Evolutionary conservation across 2,113 vertebrate species (phyloP).

Genomic region (Mellivora capensis): DNA sequence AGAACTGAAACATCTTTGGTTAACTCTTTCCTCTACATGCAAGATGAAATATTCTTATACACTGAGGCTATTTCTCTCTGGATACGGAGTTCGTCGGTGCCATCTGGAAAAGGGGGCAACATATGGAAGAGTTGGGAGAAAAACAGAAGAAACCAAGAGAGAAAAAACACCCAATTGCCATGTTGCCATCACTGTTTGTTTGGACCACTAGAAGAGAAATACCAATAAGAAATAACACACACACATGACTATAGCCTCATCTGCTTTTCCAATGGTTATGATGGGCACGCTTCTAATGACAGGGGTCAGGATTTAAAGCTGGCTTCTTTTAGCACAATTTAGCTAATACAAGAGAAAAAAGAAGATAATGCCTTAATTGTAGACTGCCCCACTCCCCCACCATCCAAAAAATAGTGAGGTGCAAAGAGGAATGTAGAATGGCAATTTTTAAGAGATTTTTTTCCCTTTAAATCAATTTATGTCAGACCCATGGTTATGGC

Average conservation of each 20-base stretch:
- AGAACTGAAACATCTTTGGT: conserved; percentile 72
- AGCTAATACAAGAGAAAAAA: conserved; percentile 43
- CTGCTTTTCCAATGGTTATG: neutral
- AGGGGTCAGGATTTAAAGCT: conserved; percentile 15
- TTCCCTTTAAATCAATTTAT: neutral
- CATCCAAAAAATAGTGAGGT: neutral
- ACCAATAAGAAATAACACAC: neutral
- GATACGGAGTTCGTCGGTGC: conserved; percentile 12
- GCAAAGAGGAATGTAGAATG: conserved; percentile 30
- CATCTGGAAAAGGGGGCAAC: conserved; percentile 43
- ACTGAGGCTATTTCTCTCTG: conserved; percentile 54
- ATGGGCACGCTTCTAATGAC: conserved; percentile 1
- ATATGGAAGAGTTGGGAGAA: conserved; percentile 12
- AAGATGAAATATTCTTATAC: conserved; percentile 66
- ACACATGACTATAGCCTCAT: neutral
- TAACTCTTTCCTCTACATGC: conserved; percentile 68
- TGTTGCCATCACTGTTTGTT: neutral
- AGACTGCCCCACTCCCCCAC: neutral
- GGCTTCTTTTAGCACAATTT: conserved; percentile 42
- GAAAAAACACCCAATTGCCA: neutral
- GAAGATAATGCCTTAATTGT: conserved; percentile 3
- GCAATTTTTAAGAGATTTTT: conserved; percentile 27
- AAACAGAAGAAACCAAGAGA: conserved; percentile 4
- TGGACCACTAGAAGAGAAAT: neutral
- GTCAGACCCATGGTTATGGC: conserved; percentile 51